Evolutionary conservation across 2,113 vertebrate genomes (phyloP), one percentile per base, ranked within the genome.

Genomic region (Apodemus speciosus): DNA sequence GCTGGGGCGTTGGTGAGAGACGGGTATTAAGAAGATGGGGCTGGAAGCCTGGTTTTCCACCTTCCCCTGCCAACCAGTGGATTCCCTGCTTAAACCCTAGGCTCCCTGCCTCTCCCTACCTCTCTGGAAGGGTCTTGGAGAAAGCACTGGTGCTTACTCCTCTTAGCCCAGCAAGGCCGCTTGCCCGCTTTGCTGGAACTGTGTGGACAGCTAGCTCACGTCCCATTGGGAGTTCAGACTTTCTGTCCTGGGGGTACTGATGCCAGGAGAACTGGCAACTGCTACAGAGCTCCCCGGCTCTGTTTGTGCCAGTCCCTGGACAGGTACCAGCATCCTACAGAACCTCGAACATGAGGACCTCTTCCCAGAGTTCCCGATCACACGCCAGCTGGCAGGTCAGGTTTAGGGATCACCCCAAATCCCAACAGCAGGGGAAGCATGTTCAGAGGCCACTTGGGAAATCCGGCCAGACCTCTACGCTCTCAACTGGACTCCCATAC

Each of bases 171-270:
- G 35, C 14, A 89, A 46, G 90, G 40, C 53, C 27, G 49, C 69
- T 58, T 38, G 56, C 79, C 75, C 81, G 73, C n/a, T 58, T 85
- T 77, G 83, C n/a, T 32, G 92, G 80, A 90, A 72, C 81, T 21
- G 51, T 88, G 88, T 40, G 87, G 90, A 73, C 56, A 9, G 85
- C 25, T 91, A 15, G 85, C 25, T 91, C 56, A 81, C 72, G 93
- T 95, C 81, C 40, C 43, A 10, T 21, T 69, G 40, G 35, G 60
- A 49, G 46, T 62, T 76, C 64, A 64, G 88, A 49, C 11, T 77
- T 86, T 64, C 90, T 64, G 40, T 58, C 15, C 16, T 15, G 30
- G 89, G 95, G 96, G 84, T 73, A 71, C 23, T 96, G 69, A 91
- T n/a, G 66, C 88, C 73, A 66, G 0, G 23, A 87, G 86, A 94